Percentiles rank a stretch among this genome's conserved stretches.
These are phyloP conservation scores for Microctonus aethiopoides DNA, from an alignment of 2,888 invertebrate species.

Conservation along the genomic window DNA sequence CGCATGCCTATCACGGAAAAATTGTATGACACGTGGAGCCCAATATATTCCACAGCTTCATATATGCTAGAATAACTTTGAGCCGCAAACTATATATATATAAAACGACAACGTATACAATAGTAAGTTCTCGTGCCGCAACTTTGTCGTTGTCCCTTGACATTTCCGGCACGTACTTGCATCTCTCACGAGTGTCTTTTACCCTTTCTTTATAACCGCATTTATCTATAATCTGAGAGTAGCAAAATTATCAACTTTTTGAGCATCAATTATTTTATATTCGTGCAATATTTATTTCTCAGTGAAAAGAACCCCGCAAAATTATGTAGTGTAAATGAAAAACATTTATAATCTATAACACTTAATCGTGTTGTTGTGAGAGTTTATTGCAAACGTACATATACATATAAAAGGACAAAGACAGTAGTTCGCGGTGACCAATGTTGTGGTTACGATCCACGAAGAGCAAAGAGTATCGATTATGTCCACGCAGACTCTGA, in stretches of 20 bases:
- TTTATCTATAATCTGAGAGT: not conserved
- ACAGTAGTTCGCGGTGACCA: not conserved
- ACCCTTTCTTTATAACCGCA: not conserved
- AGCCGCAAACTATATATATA: constrained; percentile 2
- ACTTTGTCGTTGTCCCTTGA: constrained; percentile 5
- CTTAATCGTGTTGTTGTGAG: no score
- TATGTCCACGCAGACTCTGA: constrained; percentile 14
- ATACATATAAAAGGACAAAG: not conserved
- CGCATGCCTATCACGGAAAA: constrained; percentile 39
- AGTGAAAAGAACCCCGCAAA: no score
- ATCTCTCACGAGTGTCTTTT: constrained; percentile 16
- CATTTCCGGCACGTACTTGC: constrained; percentile 23
- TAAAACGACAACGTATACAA: constrained; percentile 13
- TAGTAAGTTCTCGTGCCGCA: constrained; percentile 15
- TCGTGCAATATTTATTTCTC: not conserved
- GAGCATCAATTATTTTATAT: no score
- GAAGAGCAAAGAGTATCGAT: constrained; percentile 15
- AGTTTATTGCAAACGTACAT: not conserved
- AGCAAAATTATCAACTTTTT: not conserved
- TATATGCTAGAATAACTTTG: not conserved
- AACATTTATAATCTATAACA: no score
- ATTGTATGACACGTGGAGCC: constrained; percentile 28
- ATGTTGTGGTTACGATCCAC: constrained; percentile 11
- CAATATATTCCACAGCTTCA: not conserved
- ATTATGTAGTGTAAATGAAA: no score